Evolutionary conservation across 30 jellyfish, hydroid and myxozoan genomes (phyloP).

Genomic region (Phacellophora camtschatica): DNA sequence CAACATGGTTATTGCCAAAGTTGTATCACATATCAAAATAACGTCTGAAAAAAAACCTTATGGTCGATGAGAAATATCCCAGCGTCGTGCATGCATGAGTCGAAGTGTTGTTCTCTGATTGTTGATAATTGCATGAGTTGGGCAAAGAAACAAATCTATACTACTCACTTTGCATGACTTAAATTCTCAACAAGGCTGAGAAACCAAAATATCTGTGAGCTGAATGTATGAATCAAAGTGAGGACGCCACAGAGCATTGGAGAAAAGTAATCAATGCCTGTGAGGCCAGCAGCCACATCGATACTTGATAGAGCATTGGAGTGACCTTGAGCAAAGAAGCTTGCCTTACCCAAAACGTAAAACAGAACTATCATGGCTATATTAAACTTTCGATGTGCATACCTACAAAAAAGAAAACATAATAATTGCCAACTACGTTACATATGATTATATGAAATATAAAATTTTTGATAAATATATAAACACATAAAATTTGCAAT

Average conservation of each 20-base stretch:
- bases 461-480: no score
- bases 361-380: not conserved
- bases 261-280: constrained; percentile 48
- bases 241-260: constrained; percentile 49
- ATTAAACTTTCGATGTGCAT: not conserved
- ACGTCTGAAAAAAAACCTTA: no score
- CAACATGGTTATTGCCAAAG: no score
- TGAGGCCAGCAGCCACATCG: constrained; percentile 77
- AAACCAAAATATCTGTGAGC: constrained; percentile 55
- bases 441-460: not conserved
- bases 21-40: no score
- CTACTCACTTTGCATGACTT: no score
- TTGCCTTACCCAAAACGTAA: constrained; percentile 39
- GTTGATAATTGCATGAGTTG: no score
- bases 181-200: not conserved
- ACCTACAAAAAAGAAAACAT: not conserved
- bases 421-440: not conserved
- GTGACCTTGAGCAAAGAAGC: constrained; percentile 76
- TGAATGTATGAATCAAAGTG: constrained; percentile 49
- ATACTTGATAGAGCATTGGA: constrained; percentile 78
- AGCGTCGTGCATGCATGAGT: no score
- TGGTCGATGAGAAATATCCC: no score
- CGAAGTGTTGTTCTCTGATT: no score
- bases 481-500: no score
- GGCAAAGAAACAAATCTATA: no score